phyloP scores from a whole-genome alignment of 2,888 invertebrate genomes.

The Noctua janthe region DNA sequence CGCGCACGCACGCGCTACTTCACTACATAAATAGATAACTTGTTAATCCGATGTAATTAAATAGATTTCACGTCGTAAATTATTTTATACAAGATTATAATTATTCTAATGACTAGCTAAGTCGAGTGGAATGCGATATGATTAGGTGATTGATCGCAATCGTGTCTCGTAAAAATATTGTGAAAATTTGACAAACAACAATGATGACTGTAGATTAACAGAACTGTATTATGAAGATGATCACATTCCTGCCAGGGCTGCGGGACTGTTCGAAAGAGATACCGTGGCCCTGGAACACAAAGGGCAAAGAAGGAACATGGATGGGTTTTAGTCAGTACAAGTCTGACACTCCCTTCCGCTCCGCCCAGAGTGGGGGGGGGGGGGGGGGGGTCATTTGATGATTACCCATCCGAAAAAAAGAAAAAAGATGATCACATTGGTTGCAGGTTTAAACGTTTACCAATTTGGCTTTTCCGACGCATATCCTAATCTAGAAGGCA shows the following conservation, averaged over 20 bases:
- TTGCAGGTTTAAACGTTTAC: neutral
- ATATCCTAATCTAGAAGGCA: too few species aligned
- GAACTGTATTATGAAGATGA: neutral
- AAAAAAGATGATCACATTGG: neutral
- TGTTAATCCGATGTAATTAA: constrained; percentile 29
- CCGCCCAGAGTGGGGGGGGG: too few species aligned
- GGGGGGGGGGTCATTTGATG: too few species aligned
- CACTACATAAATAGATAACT: constrained; percentile 19
- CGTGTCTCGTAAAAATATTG: neutral
- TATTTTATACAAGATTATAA: constrained; percentile 28
- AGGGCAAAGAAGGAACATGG: too few species aligned
- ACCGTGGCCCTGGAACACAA: too few species aligned
- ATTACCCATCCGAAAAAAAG: too few species aligned
- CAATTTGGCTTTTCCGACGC: neutral
- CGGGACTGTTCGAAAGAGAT: too few species aligned
- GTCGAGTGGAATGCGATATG: constrained; percentile 19
- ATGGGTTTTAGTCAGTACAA: too few species aligned
- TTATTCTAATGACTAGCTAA: constrained; percentile 19
- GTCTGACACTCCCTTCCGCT: too few species aligned
- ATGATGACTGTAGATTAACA: neutral
- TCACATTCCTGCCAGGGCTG: neutral
- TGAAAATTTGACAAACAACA: neutral
- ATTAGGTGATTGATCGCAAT: constrained; percentile 18
- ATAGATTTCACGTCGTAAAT: constrained; percentile 43
- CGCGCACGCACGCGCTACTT: constrained; percentile 22